Evolutionary conservation across 2,797 vertebrate genomes (phyloP), one percentile per base, ranked within the genome.

Genomic region (Adelosebastes latens): DNA sequence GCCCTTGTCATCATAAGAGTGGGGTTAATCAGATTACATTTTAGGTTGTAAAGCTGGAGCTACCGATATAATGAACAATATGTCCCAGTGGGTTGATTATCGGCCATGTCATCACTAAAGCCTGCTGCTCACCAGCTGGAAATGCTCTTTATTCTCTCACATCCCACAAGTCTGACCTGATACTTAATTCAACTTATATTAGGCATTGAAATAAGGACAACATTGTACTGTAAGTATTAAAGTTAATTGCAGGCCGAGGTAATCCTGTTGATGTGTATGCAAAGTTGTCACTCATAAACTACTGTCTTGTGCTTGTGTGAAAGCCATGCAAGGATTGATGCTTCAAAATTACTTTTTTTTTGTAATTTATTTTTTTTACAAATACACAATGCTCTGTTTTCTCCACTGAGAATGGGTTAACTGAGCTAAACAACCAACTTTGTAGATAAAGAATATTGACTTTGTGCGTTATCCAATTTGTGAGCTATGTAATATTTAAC

Each of bases 11-110:
- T 92, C 75, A 78, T 80, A 66, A 80, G 81, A 73, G 85, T 81
- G 72, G 64, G 55, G 86, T 82, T 94, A 94, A 94, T 93, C 90
- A 90, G 91, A 94, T 94, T 90, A 94, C 78, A 82, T 87, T 90
- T 93, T 84, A 87, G 85, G 79, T 92, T 90, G 83, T 90, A 83
- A 90, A 86, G 88, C 88, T 85, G 62, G n/a, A 74, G 86, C 83
- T 80, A 36, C 85, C 55, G 20, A 87, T 87, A 79, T 87, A 92
- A 88, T 88, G 80, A 89, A 87, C 85, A 90, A 66, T 92, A 83
- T 82, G 85, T 88, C 72, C 63, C 20, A 16, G 55, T 56, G 46
- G 76, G 72, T 90, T 80, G 75, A 89, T 89, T 85, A 91, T 91
- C 77, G 71, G 74, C 79, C 73, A 42, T 86, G 82, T 85, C 83